Conservation (phyloP, 92 coral and sea anemone genomes). For the Plumapathes pennacea region DNA sequence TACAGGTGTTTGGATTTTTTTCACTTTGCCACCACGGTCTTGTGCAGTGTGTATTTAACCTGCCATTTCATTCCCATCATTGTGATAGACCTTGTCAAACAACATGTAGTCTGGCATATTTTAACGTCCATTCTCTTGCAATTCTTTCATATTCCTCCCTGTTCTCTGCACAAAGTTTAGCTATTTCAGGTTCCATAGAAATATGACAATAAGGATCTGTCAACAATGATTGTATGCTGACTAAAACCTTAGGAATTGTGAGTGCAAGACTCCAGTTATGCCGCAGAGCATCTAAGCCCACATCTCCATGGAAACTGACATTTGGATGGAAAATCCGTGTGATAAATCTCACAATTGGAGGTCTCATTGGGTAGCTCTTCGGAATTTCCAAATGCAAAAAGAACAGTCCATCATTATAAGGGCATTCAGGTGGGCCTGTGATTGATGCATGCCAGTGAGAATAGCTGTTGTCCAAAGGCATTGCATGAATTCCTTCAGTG, state of each 20-base stretch:
- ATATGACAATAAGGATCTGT: conserved; percentile 70
- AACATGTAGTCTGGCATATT: conserved; percentile 56
- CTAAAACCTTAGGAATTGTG: conserved; percentile 67
- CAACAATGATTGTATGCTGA: conserved; percentile 64
- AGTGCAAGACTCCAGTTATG: conserved; percentile 67
- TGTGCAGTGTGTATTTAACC: too few relatives aligned
- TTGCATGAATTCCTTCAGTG: conserved; percentile 66
- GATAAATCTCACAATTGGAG: conserved; percentile 60
- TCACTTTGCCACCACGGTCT: too few relatives aligned
- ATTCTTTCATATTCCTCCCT: conserved; percentile 49
- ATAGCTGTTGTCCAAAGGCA: conserved; percentile 60
- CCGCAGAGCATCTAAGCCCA: conserved; percentile 55
- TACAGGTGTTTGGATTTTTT: too few relatives aligned
- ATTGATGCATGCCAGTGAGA: conserved; percentile 82
- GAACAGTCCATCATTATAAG: conserved; percentile 70
- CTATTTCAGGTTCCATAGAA: conserved; percentile 68
- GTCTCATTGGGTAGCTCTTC: conserved; percentile 67
- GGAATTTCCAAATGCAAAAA: conserved; percentile 69
- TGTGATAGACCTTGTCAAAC: too few relatives aligned
- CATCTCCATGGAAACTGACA: conserved; percentile 70
- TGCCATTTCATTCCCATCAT: too few relatives aligned
- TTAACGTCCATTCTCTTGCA: conserved; percentile 67
- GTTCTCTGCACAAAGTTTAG: conserved; percentile 47
- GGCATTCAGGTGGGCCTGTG: conserved; percentile 67
- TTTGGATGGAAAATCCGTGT: conserved; percentile 78